These are phyloP conservation scores for Athrips mouffetella DNA, from an alignment of 2,888 invertebrate species.

Conservation along the genomic window DNA sequence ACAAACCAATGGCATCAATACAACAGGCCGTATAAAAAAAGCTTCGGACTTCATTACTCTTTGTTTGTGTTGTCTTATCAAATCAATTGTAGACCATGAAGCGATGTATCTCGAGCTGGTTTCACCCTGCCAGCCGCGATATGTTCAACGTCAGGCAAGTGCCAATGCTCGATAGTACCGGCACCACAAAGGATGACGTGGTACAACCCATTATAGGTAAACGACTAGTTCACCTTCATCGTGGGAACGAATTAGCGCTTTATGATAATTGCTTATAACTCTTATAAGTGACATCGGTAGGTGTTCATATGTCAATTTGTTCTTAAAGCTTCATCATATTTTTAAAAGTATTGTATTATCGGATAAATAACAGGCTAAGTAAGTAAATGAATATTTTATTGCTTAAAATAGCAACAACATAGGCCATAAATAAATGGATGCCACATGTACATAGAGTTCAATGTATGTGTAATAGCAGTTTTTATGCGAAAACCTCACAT, in stretches of 20 bases:
- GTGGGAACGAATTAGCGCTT: constrained; percentile 37
- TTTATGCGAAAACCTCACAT: constrained; percentile 40
- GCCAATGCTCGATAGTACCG: constrained; percentile 5
- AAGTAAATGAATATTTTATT: neutral
- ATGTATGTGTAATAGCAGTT: constrained; percentile 40
- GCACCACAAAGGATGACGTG: constrained; percentile 34
- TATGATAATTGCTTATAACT: constrained; percentile 5
- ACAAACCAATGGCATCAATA: too few relatives aligned
- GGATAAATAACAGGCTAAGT: too few relatives aligned
- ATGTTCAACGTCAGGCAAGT: too few relatives aligned
- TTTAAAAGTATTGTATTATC: too few relatives aligned
- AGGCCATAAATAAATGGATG: constrained; percentile 40
- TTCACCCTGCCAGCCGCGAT: too few relatives aligned
- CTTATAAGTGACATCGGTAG: constrained; percentile 8
- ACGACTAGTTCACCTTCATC: constrained; percentile 28
- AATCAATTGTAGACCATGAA: too few relatives aligned
- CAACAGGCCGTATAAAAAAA: too few relatives aligned
- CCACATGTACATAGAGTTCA: constrained; percentile 44
- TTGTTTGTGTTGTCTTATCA: too few relatives aligned
- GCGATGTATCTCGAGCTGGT: too few relatives aligned
- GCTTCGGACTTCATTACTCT: too few relatives aligned
- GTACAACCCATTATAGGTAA: constrained; percentile 28
- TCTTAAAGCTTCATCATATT: too few relatives aligned
- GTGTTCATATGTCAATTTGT: too few relatives aligned
- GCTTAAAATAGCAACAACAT: constrained; percentile 24